phyloP scores from a whole-genome alignment of 1,140 invertebrate genomes.

The Cephus cinctus region DNA sequence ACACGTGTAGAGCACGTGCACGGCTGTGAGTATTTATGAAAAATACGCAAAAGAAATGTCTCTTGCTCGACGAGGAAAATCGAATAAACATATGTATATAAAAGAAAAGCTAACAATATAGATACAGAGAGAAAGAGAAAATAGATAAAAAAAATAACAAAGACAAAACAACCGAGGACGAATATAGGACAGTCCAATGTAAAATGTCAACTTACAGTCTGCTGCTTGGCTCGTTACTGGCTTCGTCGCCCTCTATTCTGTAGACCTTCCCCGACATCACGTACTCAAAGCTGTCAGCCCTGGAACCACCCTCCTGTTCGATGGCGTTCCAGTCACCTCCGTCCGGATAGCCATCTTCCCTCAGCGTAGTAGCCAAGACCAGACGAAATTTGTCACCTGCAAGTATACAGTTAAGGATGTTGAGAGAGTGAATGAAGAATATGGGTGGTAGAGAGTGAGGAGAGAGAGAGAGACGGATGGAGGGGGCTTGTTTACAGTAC shows the following conservation, averaged over 20 bases:
- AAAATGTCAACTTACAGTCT: conserved; percentile 70
- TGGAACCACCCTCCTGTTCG: conserved; percentile 75
- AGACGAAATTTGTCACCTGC: conserved; percentile 88
- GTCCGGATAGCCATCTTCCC: conserved; percentile 96
- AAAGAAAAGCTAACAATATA: too few relatives aligned
- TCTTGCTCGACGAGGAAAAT: too few relatives aligned
- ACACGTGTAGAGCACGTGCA: too few relatives aligned
- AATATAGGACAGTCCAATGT: too few relatives aligned
- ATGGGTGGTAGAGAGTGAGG: background rate
- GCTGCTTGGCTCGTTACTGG: conserved; percentile 80
- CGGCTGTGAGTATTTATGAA: too few relatives aligned
- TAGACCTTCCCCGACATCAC: conserved; percentile 99
- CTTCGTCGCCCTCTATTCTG: conserved; percentile 95
- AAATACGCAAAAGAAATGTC: too few relatives aligned
- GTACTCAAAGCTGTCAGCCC: conserved; percentile 97
- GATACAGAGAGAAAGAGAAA: background rate
- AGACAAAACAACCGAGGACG: conserved; percentile 28
- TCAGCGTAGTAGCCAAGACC: conserved; percentile 90
- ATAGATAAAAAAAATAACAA: conserved; percentile 5
- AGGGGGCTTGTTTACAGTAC: background rate
- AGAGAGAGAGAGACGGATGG: background rate
- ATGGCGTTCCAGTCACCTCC: conserved; percentile 90
- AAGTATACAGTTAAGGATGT: conserved; percentile 19
- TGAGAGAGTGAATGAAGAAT: background rate
- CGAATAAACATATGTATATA: too few relatives aligned